phyloP scores from a whole-genome alignment of 1,140 invertebrate genomes.

The Drosophila yakuba region DNA sequence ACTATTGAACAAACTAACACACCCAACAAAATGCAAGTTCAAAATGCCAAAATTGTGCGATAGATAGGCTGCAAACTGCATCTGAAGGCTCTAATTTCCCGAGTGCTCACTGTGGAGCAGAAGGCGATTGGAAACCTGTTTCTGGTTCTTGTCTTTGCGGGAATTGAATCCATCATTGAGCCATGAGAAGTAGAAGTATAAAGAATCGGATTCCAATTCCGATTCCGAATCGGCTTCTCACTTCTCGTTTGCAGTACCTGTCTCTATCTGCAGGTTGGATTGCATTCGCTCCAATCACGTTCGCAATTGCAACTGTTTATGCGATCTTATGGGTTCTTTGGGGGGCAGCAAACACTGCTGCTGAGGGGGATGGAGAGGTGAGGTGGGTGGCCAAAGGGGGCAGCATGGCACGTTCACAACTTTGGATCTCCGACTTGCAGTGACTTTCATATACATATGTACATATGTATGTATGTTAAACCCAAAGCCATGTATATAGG shows the following conservation, averaged over 20 bases:
- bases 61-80: neutral
- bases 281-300: slow-evolving; percentile 67
- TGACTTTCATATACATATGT: neutral
- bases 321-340: slow-evolving; percentile 20
- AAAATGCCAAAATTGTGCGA: neutral
- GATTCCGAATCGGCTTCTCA: slow-evolving; percentile 21
- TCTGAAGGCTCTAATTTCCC: slow-evolving; percentile 6
- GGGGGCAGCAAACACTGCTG: slow-evolving; percentile 7
- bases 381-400: slow-evolving; percentile 18
- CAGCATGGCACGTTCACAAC: slow-evolving; percentile 43
- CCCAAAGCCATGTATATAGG: slow-evolving; percentile 5
- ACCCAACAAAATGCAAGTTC: too few species aligned
- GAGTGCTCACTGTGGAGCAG: neutral
- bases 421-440: slow-evolving; percentile 23
- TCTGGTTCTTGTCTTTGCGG: slow-evolving; percentile 20
- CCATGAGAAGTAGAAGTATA: slow-evolving; percentile 25
- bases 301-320: slow-evolving; percentile 78
- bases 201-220: slow-evolving; percentile 22
- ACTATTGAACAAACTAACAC: neutral
- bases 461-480: too few species aligned
- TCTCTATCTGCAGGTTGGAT: slow-evolving; percentile 22
- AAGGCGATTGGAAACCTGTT: slow-evolving; percentile 34
- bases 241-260: slow-evolving; percentile 12
- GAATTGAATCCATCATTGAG: slow-evolving; percentile 57
- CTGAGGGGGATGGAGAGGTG: slow-evolving; percentile 2